A percentile compares a stretch with the other conserved stretches of the same genome.
Evolutionary conservation across 2,113 vertebrate species (phyloP).

Genomic region (Callionymus lyra): DNA sequence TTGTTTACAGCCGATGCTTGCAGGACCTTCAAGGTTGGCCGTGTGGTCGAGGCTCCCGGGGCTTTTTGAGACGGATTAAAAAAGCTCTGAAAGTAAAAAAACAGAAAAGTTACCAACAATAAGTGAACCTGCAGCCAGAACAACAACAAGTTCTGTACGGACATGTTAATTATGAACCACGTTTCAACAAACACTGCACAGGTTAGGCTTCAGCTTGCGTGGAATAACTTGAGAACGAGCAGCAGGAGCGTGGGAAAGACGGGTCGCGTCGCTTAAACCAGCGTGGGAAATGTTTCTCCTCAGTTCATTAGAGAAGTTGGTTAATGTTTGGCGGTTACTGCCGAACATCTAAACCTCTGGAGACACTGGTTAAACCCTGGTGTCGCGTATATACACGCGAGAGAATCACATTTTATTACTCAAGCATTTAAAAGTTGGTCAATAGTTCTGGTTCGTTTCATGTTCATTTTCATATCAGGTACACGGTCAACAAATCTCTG

Average conservation of each 20-base stretch:
- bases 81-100: constrained; percentile 61
- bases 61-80: constrained; percentile 39
- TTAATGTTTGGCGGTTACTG: constrained; percentile 43
- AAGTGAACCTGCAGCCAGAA: no score
- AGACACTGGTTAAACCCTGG: not conserved
- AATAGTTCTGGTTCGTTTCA: no score
- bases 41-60: constrained; percentile 35
- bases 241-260: constrained; percentile 75
- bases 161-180: no score
- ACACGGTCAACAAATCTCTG: no score
- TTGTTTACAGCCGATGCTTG: constrained; percentile 73
- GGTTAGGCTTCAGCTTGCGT: not conserved
- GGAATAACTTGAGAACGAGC: constrained; percentile 6
- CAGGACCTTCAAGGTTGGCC: constrained; percentile 80
- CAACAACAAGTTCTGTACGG: no score
- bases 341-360: not conserved
- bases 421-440: no score
- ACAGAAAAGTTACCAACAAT: not conserved
- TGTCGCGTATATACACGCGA: no score
- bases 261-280: constrained; percentile 54
- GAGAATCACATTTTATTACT: no score
- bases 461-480: no score
- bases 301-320: constrained; percentile 41
- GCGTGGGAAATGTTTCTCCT: constrained; percentile 69
- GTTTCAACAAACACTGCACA: not conserved